Conservation (phyloP, 37 sponge, comb jelly and placozoan genomes). For the Cladorhizidae sp. region DNA sequence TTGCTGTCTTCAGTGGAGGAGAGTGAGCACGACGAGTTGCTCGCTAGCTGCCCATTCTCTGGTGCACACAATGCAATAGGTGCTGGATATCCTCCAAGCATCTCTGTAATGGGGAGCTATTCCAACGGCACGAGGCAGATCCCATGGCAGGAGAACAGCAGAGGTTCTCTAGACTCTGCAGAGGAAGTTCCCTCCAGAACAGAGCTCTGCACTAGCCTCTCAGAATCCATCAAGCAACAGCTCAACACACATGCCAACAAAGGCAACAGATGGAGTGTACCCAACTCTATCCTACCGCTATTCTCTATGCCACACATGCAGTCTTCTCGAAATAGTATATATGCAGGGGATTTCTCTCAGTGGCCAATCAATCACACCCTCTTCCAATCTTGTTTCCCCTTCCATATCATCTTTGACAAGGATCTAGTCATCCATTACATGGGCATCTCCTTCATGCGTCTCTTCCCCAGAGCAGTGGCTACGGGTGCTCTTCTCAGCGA, state of each 20-base stretch:
- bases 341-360: background rate
- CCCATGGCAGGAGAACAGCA: too few species aligned
- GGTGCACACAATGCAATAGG: too few species aligned
- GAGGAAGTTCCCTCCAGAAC: too few species aligned
- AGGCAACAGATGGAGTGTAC: background rate
- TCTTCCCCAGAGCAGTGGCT: constrained; percentile 41
- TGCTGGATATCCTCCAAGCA: too few species aligned
- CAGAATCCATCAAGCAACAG: background rate
- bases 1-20: too few species aligned
- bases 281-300: constrained; percentile 5
- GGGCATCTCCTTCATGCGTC: constrained; percentile 62
- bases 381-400: constrained; percentile 72
- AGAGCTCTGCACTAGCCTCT: too few species aligned
- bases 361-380: constrained; percentile 55
- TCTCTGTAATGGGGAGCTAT: too few species aligned
- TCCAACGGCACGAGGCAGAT: too few species aligned
- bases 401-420: constrained; percentile 76
- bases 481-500: constrained; percentile 27
- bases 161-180: too few species aligned
- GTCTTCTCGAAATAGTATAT: constrained; percentile 27
- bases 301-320: background rate
- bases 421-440: constrained; percentile 48
- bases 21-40: too few species aligned
- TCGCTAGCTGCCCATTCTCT: too few species aligned
- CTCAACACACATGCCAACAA: background rate